Conservation (phyloP, 2,797 vertebrate species). For the Paedocypris micromegethes region DNA sequence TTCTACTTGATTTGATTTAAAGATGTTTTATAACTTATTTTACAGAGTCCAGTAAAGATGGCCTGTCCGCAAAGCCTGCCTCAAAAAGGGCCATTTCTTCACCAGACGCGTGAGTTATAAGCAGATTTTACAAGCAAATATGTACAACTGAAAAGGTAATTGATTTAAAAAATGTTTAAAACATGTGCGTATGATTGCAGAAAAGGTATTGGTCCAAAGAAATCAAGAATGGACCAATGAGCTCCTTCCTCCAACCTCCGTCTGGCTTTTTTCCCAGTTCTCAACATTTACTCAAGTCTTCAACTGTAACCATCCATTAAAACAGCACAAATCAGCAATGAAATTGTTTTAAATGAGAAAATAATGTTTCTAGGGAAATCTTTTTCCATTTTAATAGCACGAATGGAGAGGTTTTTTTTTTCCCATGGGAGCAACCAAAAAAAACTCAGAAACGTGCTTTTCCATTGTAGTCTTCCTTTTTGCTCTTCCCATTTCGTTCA, state of each 20-base stretch:
- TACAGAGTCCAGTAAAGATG: slow-evolving; percentile 86
- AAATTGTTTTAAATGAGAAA: slow-evolving; percentile 1
- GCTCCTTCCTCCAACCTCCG: slow-evolving; percentile 52
- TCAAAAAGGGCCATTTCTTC: slow-evolving; percentile 85
- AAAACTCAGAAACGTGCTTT: slow-evolving; percentile 66
- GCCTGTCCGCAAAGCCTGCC: slow-evolving; percentile 78
- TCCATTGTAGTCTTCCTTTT: slow-evolving; percentile 44
- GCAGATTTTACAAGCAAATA: too few relatives aligned
- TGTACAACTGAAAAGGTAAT: too few relatives aligned
- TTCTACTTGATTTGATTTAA: slow-evolving; percentile 11
- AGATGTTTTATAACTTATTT: not conserved
- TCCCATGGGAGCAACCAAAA: slow-evolving; percentile 58
- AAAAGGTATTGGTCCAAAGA: slow-evolving; percentile 88
- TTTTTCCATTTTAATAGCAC: slow-evolving; percentile 23
- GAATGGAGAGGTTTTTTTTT: slow-evolving; percentile 38
- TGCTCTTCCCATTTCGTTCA: slow-evolving; percentile 53
- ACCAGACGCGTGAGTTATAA: slow-evolving; percentile 79
- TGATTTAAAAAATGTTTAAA: too few relatives aligned
- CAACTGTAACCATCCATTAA: slow-evolving; percentile 55
- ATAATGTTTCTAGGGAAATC: slow-evolving; percentile 1
- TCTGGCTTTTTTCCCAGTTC: slow-evolving; percentile 56
- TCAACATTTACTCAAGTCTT: slow-evolving; percentile 49
- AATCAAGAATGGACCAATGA: slow-evolving; percentile 88
- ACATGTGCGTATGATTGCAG: slow-evolving; percentile 58
- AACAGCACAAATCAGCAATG: slow-evolving; percentile 45